These are phyloP conservation scores for Oeneis ivallda DNA, from an alignment of 2,888 invertebrate genomes.

Conservation along the genomic window DNA sequence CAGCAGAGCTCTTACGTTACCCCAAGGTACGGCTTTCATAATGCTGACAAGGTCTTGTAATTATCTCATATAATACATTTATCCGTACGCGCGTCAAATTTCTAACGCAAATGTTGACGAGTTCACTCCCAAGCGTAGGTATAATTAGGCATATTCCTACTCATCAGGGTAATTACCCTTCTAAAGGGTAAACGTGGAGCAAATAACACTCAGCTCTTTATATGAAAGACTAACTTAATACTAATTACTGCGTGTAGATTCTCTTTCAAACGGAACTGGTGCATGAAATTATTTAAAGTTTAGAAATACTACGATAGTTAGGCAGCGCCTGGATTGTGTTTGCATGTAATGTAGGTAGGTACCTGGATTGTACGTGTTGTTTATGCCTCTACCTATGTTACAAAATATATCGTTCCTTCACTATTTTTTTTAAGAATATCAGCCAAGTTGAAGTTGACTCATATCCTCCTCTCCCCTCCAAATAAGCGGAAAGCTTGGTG, in stretches of 20 bases:
- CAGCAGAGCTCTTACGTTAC: slow-evolving; percentile 19
- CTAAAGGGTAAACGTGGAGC: slow-evolving; percentile 32
- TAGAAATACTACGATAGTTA: slow-evolving; percentile 10
- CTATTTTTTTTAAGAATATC: too few relatives aligned
- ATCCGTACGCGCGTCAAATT: slow-evolving; percentile 30
- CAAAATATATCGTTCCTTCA: too few relatives aligned
- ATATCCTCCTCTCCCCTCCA: too few relatives aligned
- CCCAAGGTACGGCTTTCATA: slow-evolving; percentile 25
- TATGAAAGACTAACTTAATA: slow-evolving; percentile 30
- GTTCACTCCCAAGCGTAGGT: slow-evolving; percentile 31
- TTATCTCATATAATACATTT: slow-evolving; percentile 33
- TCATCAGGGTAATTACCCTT: slow-evolving; percentile 33
- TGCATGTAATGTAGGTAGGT: too few relatives aligned
- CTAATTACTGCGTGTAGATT: slow-evolving; percentile 31
- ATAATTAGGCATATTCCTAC: slow-evolving; percentile 33
- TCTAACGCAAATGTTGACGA: slow-evolving; percentile 34
- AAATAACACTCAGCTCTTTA: slow-evolving; percentile 33
- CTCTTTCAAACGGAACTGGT: slow-evolving; percentile 15
- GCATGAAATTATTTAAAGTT: slow-evolving; percentile 23
- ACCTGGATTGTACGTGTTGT: too few relatives aligned
- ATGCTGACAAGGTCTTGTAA: slow-evolving; percentile 29
- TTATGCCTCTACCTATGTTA: too few relatives aligned
- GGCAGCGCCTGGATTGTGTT: neutral
- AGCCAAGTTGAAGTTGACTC: too few relatives aligned
- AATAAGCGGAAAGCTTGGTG: too few relatives aligned